phyloP scores from a whole-genome alignment of 2,797 vertebrate species.

The Poecile montanus region DNA sequence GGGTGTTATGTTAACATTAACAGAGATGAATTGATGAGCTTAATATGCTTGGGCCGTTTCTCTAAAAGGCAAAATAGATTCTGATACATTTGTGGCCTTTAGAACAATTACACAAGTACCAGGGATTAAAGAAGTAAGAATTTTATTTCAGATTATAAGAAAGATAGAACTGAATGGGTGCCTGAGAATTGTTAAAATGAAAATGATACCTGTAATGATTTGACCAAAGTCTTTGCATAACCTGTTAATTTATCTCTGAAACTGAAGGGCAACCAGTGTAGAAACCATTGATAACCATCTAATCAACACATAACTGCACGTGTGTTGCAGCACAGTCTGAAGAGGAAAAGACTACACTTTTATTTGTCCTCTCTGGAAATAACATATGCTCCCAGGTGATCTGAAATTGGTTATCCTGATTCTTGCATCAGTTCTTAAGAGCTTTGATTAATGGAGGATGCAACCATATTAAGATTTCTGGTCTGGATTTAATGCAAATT shows the following conservation, averaged over 20 bases:
- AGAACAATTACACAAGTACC: background rate
- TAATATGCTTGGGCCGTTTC: background rate
- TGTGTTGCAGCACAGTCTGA: accelerated
- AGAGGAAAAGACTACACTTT: background rate
- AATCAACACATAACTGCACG: background rate
- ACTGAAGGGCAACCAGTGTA: background rate
- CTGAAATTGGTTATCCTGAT: background rate
- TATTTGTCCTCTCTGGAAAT: background rate
- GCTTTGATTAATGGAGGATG: background rate
- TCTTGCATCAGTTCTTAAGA: background rate
- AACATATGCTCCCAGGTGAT: background rate
- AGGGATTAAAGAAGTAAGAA: background rate
- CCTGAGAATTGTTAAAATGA: background rate
- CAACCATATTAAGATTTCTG: background rate
- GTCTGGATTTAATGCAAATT: background rate
- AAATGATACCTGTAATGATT: background rate
- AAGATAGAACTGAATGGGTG: background rate
- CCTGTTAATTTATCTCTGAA: background rate
- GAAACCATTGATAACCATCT: background rate
- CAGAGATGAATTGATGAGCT: background rate
- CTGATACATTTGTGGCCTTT: background rate
- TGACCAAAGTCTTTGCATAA: background rate
- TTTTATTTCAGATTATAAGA: background rate
- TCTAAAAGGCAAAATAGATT: background rate
- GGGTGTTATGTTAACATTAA: background rate